These are phyloP conservation scores for Euthynnus affinis DNA, from an alignment of 2,797 vertebrate genomes.

Conservation along the genomic window DNA sequence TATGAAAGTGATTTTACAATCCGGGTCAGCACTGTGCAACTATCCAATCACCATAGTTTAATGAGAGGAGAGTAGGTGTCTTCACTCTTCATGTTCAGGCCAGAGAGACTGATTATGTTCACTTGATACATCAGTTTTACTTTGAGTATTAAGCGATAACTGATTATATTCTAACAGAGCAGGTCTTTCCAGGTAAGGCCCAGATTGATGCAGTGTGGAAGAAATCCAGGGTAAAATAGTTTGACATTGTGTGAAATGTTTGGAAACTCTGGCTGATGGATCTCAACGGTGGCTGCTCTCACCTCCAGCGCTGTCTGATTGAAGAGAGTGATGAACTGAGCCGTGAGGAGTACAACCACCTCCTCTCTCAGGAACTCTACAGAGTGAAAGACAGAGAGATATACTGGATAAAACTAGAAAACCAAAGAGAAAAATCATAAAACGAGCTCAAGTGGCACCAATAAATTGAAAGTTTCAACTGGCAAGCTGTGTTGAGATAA, in stretches of 20 bases:
- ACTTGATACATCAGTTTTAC: constrained; percentile 25
- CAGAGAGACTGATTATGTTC: constrained; percentile 19
- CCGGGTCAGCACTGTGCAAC: constrained; percentile 20
- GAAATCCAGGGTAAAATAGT: constrained; percentile 48
- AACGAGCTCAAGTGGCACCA: constrained; percentile 42
- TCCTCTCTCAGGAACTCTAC: constrained; percentile 90
- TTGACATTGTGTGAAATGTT: constrained; percentile 65
- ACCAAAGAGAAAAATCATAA: constrained; percentile 45
- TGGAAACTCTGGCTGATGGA: constrained; percentile 65
- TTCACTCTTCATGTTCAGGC: constrained; percentile 4
- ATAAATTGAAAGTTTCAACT: constrained; percentile 53
- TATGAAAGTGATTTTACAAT: constrained; percentile 44
- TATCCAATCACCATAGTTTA: constrained; percentile 16
- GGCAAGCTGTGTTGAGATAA: constrained; percentile 27
- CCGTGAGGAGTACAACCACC: constrained; percentile 89
- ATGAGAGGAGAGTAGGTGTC: constrained; percentile 18
- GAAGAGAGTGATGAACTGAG: constrained; percentile 92
- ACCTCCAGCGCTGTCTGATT: constrained; percentile 92
- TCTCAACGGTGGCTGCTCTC: constrained; percentile 66
- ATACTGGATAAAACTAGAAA: constrained; percentile 6
- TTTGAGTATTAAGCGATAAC: constrained; percentile 8
- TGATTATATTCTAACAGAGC: constrained; percentile 28
- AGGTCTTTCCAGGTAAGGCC: constrained; percentile 42
- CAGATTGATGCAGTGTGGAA: constrained; percentile 38
- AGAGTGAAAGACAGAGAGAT: constrained; percentile 35